Evolutionary conservation across 2,888 invertebrate species (phyloP), one percentile per base, ranked within the genome.

Genomic region (Nebria brevicollis): DNA sequence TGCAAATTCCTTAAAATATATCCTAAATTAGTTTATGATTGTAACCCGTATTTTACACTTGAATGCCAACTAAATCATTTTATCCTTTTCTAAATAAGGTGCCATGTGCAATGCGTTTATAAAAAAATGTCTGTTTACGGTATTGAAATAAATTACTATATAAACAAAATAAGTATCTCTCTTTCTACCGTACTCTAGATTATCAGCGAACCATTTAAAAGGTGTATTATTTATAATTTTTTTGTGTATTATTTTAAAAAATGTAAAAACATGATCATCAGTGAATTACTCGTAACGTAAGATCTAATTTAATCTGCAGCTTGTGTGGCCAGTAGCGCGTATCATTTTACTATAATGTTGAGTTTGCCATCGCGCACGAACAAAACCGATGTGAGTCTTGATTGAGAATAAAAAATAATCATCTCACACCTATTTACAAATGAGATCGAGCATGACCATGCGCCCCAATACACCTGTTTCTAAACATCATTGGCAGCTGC

Each of bases 351-450:
- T 54, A 54, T 54, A 54, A 54, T 54, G 54, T 54, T 54, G 54
- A 54, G 54, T 54, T 54, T 54, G 54, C 54, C 54, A 54, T 54
- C 54, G 54, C 54, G 13, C 54, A 54, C 54, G 54, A 54, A 54
- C 54, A 54, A 54, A 54, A 54, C 54, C 54, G 54, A 54, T 13
- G 54, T 54, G 8, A 54, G 54, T 54, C 13, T 54, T 54, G 54
- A 54, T 54, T 70, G 34, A 70, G 34, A 70, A 70, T 25, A 68
- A 68, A 68, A 68, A 68, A 68, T 25, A 79, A 74, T 79, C 79
- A 79, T 79, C 74, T 66, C 42, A 75, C 79, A 79, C 74, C 77
- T 75, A 79, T 79, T 79, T 74, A 74, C 74, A 74, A 68, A 74
- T 79, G 79, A 20, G 43, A 66, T 25, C 41, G 43, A 75, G 74